Evolutionary conservation across 2,113 vertebrate species (phyloP).

Genomic region (Carollia perspicillata): DNA sequence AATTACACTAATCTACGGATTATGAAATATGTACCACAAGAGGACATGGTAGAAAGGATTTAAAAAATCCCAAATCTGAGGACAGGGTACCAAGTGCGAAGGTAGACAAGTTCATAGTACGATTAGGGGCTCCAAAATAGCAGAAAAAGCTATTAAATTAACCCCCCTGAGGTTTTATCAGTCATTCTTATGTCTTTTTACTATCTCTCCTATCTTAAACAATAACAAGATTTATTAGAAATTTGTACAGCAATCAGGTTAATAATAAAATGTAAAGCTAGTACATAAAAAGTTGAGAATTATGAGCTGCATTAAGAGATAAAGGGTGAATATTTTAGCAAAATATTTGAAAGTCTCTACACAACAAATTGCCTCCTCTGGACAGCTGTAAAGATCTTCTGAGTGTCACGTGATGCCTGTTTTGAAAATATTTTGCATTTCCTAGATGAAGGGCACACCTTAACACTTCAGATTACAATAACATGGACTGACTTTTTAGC

Average conservation of each 20-base stretch:
- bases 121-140: neutral
- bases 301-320: neutral
- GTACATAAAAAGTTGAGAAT: neutral
- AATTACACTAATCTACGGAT: constrained; percentile 8
- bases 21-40: neutral
- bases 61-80: neutral
- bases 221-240: neutral
- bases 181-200: neutral
- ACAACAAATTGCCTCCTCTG: neutral
- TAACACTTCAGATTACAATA: constrained; percentile 52
- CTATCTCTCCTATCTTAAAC: neutral
- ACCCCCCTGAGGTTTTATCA: neutral
- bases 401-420: constrained; percentile 45
- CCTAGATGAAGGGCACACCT: constrained; percentile 22
- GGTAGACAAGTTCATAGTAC: neutral
- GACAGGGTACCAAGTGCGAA: neutral
- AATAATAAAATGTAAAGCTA: neutral
- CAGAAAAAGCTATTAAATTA: neutral
- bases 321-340: constrained; percentile 25
- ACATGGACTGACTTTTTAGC: constrained; percentile 23
- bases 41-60: neutral
- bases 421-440: constrained; percentile 69
- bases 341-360: neutral
- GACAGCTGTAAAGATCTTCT: neutral
- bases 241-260: neutral